These are phyloP conservation scores for Drosophila planitibia DNA, from an alignment of 2,888 invertebrate species.

Conservation along the genomic window DNA sequence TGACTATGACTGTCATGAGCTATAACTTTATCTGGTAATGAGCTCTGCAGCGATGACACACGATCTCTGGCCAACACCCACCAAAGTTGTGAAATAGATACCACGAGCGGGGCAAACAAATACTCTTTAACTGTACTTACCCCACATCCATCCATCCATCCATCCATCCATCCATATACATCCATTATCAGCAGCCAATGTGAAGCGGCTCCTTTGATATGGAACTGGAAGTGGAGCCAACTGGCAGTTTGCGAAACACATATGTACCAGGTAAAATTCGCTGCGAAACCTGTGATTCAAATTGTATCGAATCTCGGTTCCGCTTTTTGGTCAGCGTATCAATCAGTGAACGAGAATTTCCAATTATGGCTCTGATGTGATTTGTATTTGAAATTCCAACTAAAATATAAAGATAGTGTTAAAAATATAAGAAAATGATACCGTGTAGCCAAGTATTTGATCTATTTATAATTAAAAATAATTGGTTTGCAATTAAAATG, in stretches of 20 bases:
- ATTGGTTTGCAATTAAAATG: background rate
- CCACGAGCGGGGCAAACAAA: slow-evolving; percentile 47
- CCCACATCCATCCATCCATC: slow-evolving; percentile 21
- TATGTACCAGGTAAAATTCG: background rate
- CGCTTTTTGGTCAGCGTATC: too few species aligned
- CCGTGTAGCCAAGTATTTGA: background rate
- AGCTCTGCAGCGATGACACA: slow-evolving; percentile 62
- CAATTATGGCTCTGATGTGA: background rate
- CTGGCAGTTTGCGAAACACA: background rate
- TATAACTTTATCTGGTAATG: slow-evolving; percentile 58
- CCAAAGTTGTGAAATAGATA: slow-evolving; percentile 68
- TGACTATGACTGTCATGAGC: slow-evolving; percentile 13
- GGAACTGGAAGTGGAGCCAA: slow-evolving; percentile 10
- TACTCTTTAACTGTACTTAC: slow-evolving; percentile 45
- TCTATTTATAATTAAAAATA: background rate
- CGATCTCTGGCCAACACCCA: slow-evolving; percentile 72
- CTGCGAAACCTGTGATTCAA: background rate
- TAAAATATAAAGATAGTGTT: background rate
- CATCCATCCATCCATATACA: slow-evolving; percentile 36
- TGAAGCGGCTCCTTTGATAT: slow-evolving; percentile 58
- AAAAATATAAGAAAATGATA: background rate
- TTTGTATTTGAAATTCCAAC: background rate
- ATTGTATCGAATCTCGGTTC: background rate
- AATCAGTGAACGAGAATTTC: too few species aligned
- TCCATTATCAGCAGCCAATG: slow-evolving; percentile 55